Conservation (phyloP, 2,113 vertebrate species). For the Melierax canorus region DNA sequence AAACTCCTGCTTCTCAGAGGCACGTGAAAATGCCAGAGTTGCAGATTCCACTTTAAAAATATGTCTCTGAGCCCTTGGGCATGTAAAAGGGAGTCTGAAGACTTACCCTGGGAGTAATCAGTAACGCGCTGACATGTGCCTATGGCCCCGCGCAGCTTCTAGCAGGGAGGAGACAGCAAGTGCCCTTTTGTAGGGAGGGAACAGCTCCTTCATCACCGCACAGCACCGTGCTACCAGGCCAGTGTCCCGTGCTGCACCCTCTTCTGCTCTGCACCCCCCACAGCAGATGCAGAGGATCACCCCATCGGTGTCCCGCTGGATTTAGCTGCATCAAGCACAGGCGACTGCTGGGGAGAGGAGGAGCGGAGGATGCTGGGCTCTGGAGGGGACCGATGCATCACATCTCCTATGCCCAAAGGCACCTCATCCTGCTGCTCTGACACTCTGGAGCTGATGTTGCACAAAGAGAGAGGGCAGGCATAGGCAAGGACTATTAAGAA, state of each 20-base stretch:
- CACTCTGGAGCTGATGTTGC: neutral
- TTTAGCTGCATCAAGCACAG: neutral
- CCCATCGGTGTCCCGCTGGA: accelerated
- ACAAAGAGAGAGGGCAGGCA: neutral
- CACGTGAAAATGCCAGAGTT: neutral
- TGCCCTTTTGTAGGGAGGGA: neutral
- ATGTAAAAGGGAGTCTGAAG: neutral
- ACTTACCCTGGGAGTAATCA: neutral
- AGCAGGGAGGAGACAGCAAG: neutral
- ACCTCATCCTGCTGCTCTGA: neutral
- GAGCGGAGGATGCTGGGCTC: neutral
- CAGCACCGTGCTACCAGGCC: neutral
- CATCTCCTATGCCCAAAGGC: neutral
- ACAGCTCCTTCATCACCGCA: neutral
- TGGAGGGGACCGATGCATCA: neutral
- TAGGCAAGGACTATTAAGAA: neutral
- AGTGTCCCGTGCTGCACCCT: neutral
- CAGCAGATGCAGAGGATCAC: neutral
- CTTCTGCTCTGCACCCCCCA: neutral
- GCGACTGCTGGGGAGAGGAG: neutral
- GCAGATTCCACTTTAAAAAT: neutral
- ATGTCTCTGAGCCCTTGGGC: neutral
- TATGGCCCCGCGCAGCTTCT: neutral
- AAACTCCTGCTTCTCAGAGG: neutral
- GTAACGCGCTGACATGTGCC: neutral